phyloP scores from a whole-genome alignment of 2,113 vertebrate genomes.

The Corythoichthys haematopterus region DNA sequence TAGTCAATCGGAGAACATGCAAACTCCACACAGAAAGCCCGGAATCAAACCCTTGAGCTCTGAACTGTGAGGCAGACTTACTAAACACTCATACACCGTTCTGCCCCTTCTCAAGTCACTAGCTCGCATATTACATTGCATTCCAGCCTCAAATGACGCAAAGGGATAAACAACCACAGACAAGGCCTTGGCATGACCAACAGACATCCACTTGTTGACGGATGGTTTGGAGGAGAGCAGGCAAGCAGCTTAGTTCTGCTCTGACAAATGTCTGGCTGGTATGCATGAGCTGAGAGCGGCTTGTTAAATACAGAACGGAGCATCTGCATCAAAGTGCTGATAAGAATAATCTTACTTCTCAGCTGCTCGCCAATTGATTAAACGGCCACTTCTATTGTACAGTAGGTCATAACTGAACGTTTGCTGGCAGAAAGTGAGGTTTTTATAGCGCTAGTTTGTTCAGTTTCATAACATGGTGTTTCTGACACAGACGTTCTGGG shows the following conservation, averaged over 20 bases:
- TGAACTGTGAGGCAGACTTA: too few species aligned
- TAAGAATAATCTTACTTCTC: constrained; percentile 45
- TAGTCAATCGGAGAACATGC: too few species aligned
- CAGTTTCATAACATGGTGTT: too few species aligned
- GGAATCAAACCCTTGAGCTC: too few species aligned
- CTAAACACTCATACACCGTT: too few species aligned
- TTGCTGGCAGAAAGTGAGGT: background rate
- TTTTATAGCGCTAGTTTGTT: background rate
- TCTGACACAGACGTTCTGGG: too few species aligned
- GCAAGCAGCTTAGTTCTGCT: constrained; percentile 19
- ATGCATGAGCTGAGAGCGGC: constrained; percentile 57
- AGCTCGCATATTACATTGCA: constrained; percentile 1
- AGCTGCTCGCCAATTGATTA: constrained; percentile 65
- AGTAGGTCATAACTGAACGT: background rate
- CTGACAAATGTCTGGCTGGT: constrained; percentile 47
- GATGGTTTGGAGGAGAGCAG: constrained; percentile 18
- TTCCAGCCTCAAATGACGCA: background rate
- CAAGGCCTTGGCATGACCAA: constrained; percentile 11
- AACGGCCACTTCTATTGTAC: background rate
- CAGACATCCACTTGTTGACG: constrained; percentile 24
- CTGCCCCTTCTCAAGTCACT: background rate
- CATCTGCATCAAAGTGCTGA: constrained; percentile 35
- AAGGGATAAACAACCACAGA: constrained; percentile 7
- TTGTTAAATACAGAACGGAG: constrained; percentile 34
- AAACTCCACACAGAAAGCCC: too few species aligned